A percentile compares a stretch with the other conserved stretches of the same genome.
Conservation (phyloP, 2,797 vertebrate species). For the Channallabes apus region DNA sequence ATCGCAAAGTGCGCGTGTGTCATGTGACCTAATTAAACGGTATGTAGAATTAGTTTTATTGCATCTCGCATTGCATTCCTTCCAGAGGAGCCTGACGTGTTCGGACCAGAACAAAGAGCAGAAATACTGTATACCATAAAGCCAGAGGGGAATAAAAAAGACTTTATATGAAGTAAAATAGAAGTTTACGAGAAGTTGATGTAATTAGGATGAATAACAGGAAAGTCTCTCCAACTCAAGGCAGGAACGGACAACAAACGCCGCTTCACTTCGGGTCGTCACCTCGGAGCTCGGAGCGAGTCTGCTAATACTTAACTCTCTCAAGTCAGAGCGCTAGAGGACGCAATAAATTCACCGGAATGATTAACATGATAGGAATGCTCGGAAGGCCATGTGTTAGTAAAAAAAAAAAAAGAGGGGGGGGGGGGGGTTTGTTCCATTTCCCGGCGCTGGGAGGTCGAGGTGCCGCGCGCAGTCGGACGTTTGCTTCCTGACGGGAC, state of each 20-base stretch:
- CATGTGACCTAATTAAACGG: neutral
- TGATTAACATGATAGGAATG: slow-evolving; percentile 48
- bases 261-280: slow-evolving; percentile 5
- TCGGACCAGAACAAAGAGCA: neutral
- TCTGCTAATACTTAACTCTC: slow-evolving; percentile 37
- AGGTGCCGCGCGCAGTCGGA: neutral
- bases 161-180: neutral
- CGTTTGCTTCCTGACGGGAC: slow-evolving; percentile 12
- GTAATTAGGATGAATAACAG: neutral
- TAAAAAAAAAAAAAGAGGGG: neutral
- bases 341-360: slow-evolving; percentile 35
- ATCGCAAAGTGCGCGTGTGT: neutral
- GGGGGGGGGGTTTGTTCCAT: slow-evolving; percentile 12
- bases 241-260: neutral
- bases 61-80: neutral
- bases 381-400: slow-evolving; percentile 24
- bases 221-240: neutral
- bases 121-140: neutral
- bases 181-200: neutral
- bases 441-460: slow-evolving; percentile 5
- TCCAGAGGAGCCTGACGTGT: neutral
- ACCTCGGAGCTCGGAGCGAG: slow-evolving; percentile 14
- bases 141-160: neutral
- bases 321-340: neutral
- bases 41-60: neutral